Conservation (phyloP, 2,888 invertebrate genomes). For the Pterobdella sp. region DNA sequence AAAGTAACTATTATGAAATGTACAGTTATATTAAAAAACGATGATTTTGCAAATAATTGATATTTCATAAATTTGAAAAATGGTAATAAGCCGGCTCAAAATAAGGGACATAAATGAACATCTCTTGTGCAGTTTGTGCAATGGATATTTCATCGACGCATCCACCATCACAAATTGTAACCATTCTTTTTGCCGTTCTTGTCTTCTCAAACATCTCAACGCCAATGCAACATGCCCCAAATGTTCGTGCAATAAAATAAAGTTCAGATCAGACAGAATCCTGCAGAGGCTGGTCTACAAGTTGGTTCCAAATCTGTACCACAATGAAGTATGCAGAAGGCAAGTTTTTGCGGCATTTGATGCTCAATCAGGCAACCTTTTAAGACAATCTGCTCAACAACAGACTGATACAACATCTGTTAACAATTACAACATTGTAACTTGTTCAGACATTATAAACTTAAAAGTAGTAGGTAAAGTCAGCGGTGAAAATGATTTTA, state of each 20-base stretch:
- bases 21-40: too few relatives aligned
- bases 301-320: neutral
- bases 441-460: neutral
- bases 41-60: too few relatives aligned
- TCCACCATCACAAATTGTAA: constrained; percentile 23
- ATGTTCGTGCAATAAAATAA: neutral
- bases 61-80: too few relatives aligned
- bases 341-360: neutral
- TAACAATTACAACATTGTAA: neutral
- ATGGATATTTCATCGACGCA: constrained; percentile 23
- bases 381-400: neutral
- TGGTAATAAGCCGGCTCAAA: neutral
- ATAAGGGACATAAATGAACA: constrained; percentile 20
- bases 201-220: neutral
- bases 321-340: neutral
- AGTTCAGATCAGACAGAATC: neutral
- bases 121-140: constrained; percentile 12
- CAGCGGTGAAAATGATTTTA: neutral
- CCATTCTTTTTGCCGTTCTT: constrained; percentile 9
- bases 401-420: neutral
- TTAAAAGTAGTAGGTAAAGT: neutral
- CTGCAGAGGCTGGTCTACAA: constrained; percentile 1
- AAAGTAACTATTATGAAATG: too few relatives aligned
- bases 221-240: neutral
- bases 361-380: neutral